phyloP scores from a whole-genome alignment of 1,140 invertebrate genomes.

The Drosophila watanabei region DNA sequence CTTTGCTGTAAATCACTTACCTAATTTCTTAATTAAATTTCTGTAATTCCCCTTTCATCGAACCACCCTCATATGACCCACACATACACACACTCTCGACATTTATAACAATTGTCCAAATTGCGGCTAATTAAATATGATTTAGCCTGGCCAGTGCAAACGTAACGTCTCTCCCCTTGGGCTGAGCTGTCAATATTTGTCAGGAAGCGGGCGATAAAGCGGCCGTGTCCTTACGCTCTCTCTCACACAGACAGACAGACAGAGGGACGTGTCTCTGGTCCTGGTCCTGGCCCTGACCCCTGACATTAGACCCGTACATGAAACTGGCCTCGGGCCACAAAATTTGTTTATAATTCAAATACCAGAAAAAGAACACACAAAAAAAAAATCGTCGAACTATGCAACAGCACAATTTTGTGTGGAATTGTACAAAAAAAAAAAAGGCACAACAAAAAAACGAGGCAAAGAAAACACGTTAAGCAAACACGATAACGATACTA shows the following conservation, averaged over 20 bases:
- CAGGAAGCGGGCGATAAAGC: conserved; percentile 34
- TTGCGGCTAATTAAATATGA: conserved; percentile 74
- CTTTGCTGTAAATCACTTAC: too few species aligned
- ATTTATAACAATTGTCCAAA: conserved; percentile 55
- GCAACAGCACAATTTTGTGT: conserved; percentile 28
- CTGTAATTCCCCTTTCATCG: neutral
- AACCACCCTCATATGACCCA: neutral
- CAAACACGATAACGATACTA: conserved; percentile 83
- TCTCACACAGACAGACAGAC: conserved; percentile 10
- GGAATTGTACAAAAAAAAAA: conserved; percentile 32
- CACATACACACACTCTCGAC: conserved; percentile 2
- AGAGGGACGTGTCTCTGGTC: conserved; percentile 16
- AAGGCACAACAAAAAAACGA: conserved; percentile 26
- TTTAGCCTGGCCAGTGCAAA: conserved; percentile 43
- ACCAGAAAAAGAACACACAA: conserved; percentile 32
- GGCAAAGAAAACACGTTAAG: conserved; percentile 79
- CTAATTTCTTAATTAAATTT: neutral
- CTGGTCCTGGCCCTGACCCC: conserved; percentile 66
- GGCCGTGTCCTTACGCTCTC: conserved; percentile 54
- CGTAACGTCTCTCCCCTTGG: conserved; percentile 33
- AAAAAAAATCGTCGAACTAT: conserved; percentile 22
- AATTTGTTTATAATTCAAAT: conserved; percentile 82
- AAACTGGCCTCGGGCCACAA: conserved; percentile 64
- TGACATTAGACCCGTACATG: conserved; percentile 64
- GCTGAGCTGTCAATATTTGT: conserved; percentile 62